A percentile compares a stretch with the other conserved stretches of the same genome.
phyloP scores from a whole-genome alignment of 2,113 vertebrate genomes.

The Alexandromys fortis region DNA sequence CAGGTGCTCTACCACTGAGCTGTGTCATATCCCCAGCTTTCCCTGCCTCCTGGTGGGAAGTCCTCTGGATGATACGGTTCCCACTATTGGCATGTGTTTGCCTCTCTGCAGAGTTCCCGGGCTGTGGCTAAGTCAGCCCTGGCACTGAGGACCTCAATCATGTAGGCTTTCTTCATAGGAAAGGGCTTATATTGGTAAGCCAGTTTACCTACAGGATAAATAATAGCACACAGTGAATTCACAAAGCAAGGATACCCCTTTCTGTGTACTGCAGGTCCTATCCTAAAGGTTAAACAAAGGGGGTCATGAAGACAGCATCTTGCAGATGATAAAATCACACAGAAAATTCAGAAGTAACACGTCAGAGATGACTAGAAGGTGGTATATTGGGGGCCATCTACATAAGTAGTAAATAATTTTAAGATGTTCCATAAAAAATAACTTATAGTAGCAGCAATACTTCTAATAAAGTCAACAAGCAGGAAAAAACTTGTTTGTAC shows the following conservation, averaged over 20 bases:
- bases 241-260: not conserved
- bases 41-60: not conserved
- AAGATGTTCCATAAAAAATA: constrained; percentile 38
- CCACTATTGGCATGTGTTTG: not conserved
- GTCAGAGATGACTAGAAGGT: not conserved
- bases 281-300: not conserved
- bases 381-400: not conserved
- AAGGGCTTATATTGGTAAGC: not conserved
- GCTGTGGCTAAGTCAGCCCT: not conserved
- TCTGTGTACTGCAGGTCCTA: not conserved
- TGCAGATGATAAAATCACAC: not conserved
- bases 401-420: not conserved
- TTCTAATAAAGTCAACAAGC: constrained; percentile 41
- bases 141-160: not conserved
- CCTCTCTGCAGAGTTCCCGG: not conserved
- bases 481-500: not conserved
- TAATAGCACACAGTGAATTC: not conserved
- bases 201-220: not conserved
- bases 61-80: not conserved
- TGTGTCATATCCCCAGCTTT: not conserved
- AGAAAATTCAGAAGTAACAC: not conserved
- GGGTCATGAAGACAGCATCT: not conserved
- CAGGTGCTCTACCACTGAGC: not conserved
- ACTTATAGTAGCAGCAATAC: not conserved
- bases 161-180: constrained; percentile 3